Base-by-base conservation (phyloP, 2,113 vertebrate species). In the Pygoscelis adeliae region DNA sequence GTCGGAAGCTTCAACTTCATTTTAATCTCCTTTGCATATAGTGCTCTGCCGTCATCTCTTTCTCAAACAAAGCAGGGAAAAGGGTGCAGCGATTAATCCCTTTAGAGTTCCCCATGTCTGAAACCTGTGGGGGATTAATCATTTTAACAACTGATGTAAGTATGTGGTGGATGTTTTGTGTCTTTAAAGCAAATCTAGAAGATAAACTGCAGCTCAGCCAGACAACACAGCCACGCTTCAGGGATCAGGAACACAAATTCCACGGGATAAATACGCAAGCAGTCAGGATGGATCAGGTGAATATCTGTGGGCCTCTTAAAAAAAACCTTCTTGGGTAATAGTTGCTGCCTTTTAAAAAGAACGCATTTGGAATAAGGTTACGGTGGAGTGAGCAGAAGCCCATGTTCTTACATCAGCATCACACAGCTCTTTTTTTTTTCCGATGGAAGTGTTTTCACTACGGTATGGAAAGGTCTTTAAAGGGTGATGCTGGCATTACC, bases 11-110 rank as follows among this genome's bases (percentile, higher is more conserved):
- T 89, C 23, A 61, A 61, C 52, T 61, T 87, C 6, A 40, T 63
- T 95, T 94, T 93, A 91, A 79, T 85, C 69, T 70, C 56, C n/a
- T 89, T 87, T 76, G 11, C 11, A 13, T 61, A 10, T 66, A 73
- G 42, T 38, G 15, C 42, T 90, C 13, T 93, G 36, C 22, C 29
- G 81, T 91, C 56, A 44, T 44, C 34, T 80, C 13, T 40, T 83
- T 88, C 42, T 80, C 32, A 67, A 70, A 36, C 30, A 80, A 85
- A 88, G 20, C 30, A 67, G 61, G 49, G 27, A 74, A 63, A 70
- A 87, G 4, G 21, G 30, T 83, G 15, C 3, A 7, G 30, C 50
- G 66, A 84, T 62, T 83, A 85, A 95, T 80, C 58, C 53, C 5
- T 83, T 62, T 66, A 72, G 27, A 73, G 23, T 25, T 90, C 26